These are phyloP conservation scores for Lagria hirta DNA, from an alignment of 2,888 invertebrate species.

Conservation along the genomic window DNA sequence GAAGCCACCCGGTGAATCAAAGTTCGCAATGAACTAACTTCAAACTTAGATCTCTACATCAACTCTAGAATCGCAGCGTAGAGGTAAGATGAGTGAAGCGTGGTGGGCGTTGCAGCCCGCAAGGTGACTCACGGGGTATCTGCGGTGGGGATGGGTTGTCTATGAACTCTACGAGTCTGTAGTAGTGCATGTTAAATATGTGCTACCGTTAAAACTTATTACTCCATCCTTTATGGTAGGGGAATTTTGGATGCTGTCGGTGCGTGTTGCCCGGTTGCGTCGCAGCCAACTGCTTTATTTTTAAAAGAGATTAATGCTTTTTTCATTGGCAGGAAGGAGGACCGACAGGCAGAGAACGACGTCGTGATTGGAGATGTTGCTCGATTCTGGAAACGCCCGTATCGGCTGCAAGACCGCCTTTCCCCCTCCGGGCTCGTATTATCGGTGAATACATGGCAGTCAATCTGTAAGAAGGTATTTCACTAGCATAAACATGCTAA, in stretches of 20 bases:
- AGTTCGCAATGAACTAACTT: constrained; percentile 42
- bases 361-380: constrained; percentile 49
- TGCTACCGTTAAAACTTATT: constrained; percentile 56
- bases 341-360: constrained; percentile 41
- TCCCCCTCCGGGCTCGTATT: constrained; percentile 49
- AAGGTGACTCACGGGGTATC: constrained; percentile 43
- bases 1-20: constrained; percentile 17
- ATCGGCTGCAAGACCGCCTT: constrained; percentile 48
- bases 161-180: no score
- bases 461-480: constrained; percentile 56
- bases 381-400: constrained; percentile 49
- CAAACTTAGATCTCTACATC: no score
- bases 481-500: constrained; percentile 55
- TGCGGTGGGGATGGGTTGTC: constrained; percentile 50
- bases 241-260: constrained; percentile 46
- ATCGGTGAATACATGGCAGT: constrained; percentile 53
- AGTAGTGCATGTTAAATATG: constrained; percentile 55
- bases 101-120: constrained; percentile 49
- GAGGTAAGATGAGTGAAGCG: constrained; percentile 42
- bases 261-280: constrained; percentile 51
- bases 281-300: constrained; percentile 54
- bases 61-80: no score
- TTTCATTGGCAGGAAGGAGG: constrained; percentile 57
- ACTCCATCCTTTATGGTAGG: constrained; percentile 51
- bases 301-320: constrained; percentile 58